These are phyloP conservation scores for Gallinago media DNA, from an alignment of 2,113 vertebrate genomes.

Conservation along the genomic window DNA sequence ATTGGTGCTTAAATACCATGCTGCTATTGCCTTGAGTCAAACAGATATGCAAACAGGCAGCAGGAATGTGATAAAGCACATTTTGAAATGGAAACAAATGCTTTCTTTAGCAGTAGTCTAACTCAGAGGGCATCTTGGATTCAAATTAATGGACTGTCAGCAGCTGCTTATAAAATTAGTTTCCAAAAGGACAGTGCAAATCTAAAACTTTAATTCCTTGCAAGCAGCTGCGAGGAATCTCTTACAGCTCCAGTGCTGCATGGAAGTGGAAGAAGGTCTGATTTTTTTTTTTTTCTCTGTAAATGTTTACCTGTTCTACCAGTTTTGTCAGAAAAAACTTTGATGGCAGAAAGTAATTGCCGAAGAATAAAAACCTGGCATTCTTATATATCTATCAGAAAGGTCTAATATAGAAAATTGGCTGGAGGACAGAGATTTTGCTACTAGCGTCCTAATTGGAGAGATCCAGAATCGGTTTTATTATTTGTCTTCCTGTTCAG, in stretches of 20 bases:
- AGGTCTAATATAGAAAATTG: background rate
- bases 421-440: background rate
- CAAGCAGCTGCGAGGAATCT: slow-evolving; percentile 50
- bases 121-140: slow-evolving; percentile 65
- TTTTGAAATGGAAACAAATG: slow-evolving; percentile 64
- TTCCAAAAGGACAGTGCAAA: slow-evolving; percentile 64
- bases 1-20: slow-evolving; percentile 16
- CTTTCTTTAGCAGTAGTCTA: slow-evolving; percentile 61
- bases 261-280: background rate
- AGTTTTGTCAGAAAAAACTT: slow-evolving; percentile 3
- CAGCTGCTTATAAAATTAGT: slow-evolving; percentile 74
- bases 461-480: background rate
- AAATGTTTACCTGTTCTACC: slow-evolving; percentile 15
- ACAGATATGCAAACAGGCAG: slow-evolving; percentile 51
- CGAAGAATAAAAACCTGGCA: background rate
- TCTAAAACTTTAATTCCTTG: slow-evolving; percentile 46
- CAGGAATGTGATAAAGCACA: slow-evolving; percentile 60
- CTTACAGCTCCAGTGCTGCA: background rate
- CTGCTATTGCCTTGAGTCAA: slow-evolving; percentile 56
- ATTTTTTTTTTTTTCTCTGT: slow-evolving; percentile 30
- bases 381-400: background rate
- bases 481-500: slow-evolving; percentile 4
- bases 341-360: background rate
- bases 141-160: slow-evolving; percentile 73
- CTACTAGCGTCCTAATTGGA: background rate